Evolutionary conservation across 2,113 vertebrate genomes (phyloP).

Genomic region (Marmota monax): DNA sequence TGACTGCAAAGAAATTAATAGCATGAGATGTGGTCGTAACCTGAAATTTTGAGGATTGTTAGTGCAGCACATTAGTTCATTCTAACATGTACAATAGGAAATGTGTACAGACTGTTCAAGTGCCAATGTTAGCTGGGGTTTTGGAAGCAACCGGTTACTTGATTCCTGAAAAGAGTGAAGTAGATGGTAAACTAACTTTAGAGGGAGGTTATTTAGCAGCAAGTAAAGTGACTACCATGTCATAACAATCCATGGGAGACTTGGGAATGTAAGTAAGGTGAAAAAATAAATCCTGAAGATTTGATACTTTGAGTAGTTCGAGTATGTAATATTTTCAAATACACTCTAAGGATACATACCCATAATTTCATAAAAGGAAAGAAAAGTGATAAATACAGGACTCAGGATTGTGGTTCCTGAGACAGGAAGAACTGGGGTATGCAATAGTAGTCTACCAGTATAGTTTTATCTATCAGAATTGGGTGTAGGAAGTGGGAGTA

Average conservation of each 20-base stretch:
- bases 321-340: too few species aligned
- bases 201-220: background rate
- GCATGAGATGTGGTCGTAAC: background rate
- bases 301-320: background rate
- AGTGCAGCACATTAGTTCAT: background rate
- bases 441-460: too few species aligned
- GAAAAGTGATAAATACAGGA: background rate
- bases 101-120: background rate
- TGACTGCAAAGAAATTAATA: background rate
- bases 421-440: background rate
- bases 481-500: background rate
- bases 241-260: background rate
- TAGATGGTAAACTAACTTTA: background rate
- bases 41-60: background rate
- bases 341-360: background rate
- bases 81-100: background rate
- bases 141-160: background rate
- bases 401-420: background rate
- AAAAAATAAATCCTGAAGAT: background rate
- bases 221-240: background rate
- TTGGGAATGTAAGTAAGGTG: constrained; percentile 37
- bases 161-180: background rate
- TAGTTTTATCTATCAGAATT: too few species aligned
- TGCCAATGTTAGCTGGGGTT: background rate
- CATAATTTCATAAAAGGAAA: background rate